phyloP scores from a whole-genome alignment of 2,797 vertebrate genomes.

The Anolis apletophallus region DNA sequence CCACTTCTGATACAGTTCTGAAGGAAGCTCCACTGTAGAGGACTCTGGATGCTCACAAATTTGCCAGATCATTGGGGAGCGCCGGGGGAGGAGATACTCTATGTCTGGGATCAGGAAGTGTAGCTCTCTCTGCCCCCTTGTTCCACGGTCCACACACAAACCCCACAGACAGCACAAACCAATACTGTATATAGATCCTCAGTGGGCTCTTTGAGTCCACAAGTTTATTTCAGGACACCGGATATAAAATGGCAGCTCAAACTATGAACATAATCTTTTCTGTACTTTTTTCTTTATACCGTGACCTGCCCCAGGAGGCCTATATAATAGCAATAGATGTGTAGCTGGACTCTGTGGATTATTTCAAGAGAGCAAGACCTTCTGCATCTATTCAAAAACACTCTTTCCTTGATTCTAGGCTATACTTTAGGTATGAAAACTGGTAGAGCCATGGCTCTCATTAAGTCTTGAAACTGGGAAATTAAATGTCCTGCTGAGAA shows the following conservation, averaged over 20 bases:
- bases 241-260: slow-evolving; percentile 2
- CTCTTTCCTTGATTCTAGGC: slow-evolving; percentile 9
- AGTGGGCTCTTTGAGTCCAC: background rate
- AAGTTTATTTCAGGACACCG: background rate
- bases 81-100: no score
- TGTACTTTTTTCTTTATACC: no score
- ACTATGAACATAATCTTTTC: no score
- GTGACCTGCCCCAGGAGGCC: background rate
- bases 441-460: background rate
- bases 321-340: background rate
- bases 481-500: slow-evolving; percentile 7
- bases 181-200: background rate
- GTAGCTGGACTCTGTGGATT: background rate
- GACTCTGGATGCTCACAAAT: no score
- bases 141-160: slow-evolving; percentile 49
- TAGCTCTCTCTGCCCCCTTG: no score
- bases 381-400: background rate
- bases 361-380: background rate
- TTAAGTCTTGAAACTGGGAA: background rate
- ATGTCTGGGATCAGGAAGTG: no score
- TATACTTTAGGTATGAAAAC: background rate
- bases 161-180: background rate
- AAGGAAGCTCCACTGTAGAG: no score
- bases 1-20: no score
- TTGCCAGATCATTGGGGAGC: no score